Percentiles rank a stretch among this genome's conserved stretches.
phyloP scores from a whole-genome alignment of 30 jellyfish, hydroid and myxozoan species.

The Aurelia coerulea region DNA sequence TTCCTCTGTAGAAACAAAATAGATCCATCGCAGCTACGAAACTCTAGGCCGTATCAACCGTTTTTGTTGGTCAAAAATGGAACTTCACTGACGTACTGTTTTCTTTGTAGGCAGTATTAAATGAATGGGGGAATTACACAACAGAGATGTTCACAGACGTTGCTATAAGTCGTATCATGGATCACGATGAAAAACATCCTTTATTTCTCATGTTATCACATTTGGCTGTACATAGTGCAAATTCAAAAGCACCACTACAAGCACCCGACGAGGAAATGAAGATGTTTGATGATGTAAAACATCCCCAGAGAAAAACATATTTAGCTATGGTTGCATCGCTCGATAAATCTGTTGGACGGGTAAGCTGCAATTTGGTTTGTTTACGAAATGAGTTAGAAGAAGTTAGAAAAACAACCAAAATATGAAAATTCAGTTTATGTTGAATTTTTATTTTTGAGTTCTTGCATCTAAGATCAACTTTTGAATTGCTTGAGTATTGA shows the following conservation, averaged over 20 bases:
- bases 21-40: too few species aligned
- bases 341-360: constrained; percentile 77
- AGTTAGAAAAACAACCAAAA: too few species aligned
- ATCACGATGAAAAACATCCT: constrained; percentile 55
- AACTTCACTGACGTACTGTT: background rate
- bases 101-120: constrained; percentile 62
- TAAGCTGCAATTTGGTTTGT: background rate
- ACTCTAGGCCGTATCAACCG: too few species aligned
- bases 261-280: constrained; percentile 73
- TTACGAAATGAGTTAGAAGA: too few species aligned
- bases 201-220: constrained; percentile 67
- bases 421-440: too few species aligned
- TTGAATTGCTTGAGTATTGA: too few species aligned
- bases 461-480: too few species aligned
- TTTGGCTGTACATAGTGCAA: constrained; percentile 81
- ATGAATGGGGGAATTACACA: constrained; percentile 76
- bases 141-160: constrained; percentile 73
- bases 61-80: too few species aligned
- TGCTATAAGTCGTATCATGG: constrained; percentile 47
- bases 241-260: constrained; percentile 62
- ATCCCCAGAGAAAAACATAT: constrained; percentile 39
- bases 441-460: too few species aligned
- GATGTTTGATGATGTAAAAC: constrained; percentile 37
- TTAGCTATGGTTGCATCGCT: constrained; percentile 71
- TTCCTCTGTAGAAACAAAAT: too few species aligned